Evolutionary conservation across 2,113 vertebrate species (phyloP).

Genomic region (Pterocles gutturalis): DNA sequence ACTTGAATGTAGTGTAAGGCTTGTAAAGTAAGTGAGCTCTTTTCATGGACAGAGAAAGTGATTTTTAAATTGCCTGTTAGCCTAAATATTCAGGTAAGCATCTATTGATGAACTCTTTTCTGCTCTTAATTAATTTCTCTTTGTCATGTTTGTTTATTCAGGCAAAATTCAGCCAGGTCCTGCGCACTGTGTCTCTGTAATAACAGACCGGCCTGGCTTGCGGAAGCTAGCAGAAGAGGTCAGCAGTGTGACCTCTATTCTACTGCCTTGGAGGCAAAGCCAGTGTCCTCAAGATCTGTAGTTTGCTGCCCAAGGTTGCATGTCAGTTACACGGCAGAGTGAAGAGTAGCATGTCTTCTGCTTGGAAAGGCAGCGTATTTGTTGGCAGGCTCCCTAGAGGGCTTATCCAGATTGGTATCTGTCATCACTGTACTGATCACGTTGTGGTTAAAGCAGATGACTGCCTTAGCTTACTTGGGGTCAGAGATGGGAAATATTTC

Average conservation of each 20-base stretch:
- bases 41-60: rapidly evolving
- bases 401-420: not conserved
- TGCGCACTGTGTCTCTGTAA: not conserved
- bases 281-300: rapidly evolving
- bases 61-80: not conserved
- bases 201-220: not conserved
- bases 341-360: not conserved
- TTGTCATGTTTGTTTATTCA: not conserved
- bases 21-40: not conserved
- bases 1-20: not conserved
- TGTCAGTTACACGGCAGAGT: rapidly evolving
- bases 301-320: rapidly evolving
- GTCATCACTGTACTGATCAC: rapidly evolving
- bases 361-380: not conserved
- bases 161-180: not conserved
- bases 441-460: not conserved
- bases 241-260: not conserved
- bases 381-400: not conserved
- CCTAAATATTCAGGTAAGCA: not conserved
- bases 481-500: not conserved
- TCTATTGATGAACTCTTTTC: not conserved
- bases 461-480: not conserved
- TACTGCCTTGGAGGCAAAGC: not conserved
- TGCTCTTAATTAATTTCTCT: not conserved
- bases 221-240: not conserved